Evolutionary conservation across 2,113 vertebrate genomes (phyloP), one percentile per base, ranked within the genome.

Genomic region (Lepus americanus): DNA sequence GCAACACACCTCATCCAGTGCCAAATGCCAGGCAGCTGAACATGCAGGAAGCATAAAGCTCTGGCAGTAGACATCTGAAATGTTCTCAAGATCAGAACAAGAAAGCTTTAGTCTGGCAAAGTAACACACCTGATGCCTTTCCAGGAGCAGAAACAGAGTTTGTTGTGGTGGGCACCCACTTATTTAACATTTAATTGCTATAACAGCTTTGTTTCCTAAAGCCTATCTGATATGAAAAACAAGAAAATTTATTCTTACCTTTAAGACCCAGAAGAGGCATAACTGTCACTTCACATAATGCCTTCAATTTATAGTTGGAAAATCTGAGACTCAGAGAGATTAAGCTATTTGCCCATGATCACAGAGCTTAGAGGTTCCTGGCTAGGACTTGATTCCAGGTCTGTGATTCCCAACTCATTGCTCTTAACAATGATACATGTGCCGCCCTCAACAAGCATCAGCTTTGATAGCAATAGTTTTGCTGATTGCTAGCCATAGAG

Each of bases 121-220:
- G 76, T 23, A 85, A 79, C 61, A 29, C 16, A 63, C 88, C 64
- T 89, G 33, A 74, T 82, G 31, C 53, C 82, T 96, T 95, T 96
- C 77, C 33, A 81, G 70, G 64, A 55, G 13, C 74, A 80, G 23
- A 93, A 88, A 31, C 67, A 79, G 73, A 49, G 29, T 86, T 64
- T 53, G 95, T 76, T 12, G 51, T 53, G 22, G 36, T 59, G 16
- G 36, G 44, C 19, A 74, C 27, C 70, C 83, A 39, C 69, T 86
- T 94, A 80, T 81, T 92, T 72, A 90, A 74, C 36, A 82, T 74
- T 89, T 94, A 89, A 63, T 79, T 85, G 64, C 27, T 51, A 1
- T 78, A 89, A 86, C 36, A 86, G 7, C 53, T 96, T 66, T 70
- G 19, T 92, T 73, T 90, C 36, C 25, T 53, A 69, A 86, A 87